Conservation (phyloP, 2,888 invertebrate genomes). For the Trachelus troglodyta region DNA sequence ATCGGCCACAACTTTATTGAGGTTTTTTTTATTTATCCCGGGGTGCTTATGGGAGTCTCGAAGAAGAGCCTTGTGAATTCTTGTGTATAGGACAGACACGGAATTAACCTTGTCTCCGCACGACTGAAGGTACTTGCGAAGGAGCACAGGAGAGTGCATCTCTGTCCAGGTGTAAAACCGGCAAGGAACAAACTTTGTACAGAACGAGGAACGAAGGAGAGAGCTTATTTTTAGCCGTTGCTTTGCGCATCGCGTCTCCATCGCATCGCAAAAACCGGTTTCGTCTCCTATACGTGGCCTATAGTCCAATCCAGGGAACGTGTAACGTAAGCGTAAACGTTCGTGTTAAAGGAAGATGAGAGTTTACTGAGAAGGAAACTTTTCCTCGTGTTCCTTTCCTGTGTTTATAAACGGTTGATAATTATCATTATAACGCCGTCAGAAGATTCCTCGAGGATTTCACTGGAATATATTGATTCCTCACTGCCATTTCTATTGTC, state of each 20-base stretch:
- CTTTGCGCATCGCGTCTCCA: slow-evolving; percentile 23
- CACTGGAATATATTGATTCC: not conserved
- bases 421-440: not conserved
- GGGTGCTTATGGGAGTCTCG: not conserved
- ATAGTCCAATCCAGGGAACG: not conserved
- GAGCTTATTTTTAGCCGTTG: slow-evolving; percentile 43
- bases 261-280: slow-evolving; percentile 58
- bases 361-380: not conserved
- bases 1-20: not conserved
- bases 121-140: not conserved
- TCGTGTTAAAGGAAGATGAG: not conserved
- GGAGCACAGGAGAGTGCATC: not conserved
- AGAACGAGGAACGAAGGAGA: slow-evolving; percentile 10
- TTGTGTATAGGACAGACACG: not conserved
- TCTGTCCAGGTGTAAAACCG: not conserved
- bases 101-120: not conserved
- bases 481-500: not conserved
- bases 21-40: not conserved
- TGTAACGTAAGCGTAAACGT: not conserved
- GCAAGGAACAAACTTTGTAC: not conserved
- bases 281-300: slow-evolving; percentile 26
- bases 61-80: not conserved
- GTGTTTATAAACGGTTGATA: not conserved
- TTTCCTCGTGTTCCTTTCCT: not conserved
- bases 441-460: not conserved